These are phyloP conservation scores for Mugil cephalus DNA, from an alignment of 2,113 vertebrate species.

Conservation along the genomic window DNA sequence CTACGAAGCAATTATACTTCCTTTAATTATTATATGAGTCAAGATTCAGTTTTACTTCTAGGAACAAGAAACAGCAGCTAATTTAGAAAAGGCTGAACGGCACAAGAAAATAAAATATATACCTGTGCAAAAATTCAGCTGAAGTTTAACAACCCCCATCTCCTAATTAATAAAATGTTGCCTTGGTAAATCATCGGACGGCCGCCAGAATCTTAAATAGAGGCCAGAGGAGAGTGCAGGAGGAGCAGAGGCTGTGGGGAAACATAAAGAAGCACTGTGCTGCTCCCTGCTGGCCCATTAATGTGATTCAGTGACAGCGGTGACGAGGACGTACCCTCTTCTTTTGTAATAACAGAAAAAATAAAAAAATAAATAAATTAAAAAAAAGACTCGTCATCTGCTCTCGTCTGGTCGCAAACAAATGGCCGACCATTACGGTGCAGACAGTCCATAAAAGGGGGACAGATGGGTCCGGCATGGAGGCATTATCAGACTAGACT, in stretches of 20 bases:
- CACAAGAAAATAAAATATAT: conserved; percentile 2
- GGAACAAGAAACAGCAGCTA: conserved; percentile 4
- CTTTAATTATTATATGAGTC: conserved; percentile 14
- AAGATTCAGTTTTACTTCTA: conserved; percentile 3
- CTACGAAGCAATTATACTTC: not conserved
- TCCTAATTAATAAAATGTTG: conserved; percentile 51
- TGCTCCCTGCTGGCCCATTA: conserved; percentile 72
- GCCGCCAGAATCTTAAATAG: conserved; percentile 13
- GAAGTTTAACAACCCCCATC: conserved; percentile 33
- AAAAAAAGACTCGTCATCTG: conserved; percentile 29
- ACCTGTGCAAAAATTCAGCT: conserved; percentile 5
- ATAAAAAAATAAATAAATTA: conserved; percentile 9
- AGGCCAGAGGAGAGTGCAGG: not conserved
- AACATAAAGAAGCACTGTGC: conserved; percentile 42
- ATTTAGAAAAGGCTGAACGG: not conserved
- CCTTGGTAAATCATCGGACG: conserved; percentile 31
- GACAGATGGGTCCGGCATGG: not conserved
- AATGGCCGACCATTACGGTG: not conserved
- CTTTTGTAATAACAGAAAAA: conserved; percentile 19
- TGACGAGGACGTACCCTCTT: conserved; percentile 6
- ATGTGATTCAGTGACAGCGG: conserved; percentile 6
- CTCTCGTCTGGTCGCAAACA: conserved; percentile 26
- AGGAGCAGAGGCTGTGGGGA: not conserved
- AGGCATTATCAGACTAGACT: conserved; percentile 3
- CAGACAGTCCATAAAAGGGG: conserved; percentile 13